Base-by-base conservation (phyloP, 2,113 vertebrate species). In the Apodemus sylvaticus region DNA sequence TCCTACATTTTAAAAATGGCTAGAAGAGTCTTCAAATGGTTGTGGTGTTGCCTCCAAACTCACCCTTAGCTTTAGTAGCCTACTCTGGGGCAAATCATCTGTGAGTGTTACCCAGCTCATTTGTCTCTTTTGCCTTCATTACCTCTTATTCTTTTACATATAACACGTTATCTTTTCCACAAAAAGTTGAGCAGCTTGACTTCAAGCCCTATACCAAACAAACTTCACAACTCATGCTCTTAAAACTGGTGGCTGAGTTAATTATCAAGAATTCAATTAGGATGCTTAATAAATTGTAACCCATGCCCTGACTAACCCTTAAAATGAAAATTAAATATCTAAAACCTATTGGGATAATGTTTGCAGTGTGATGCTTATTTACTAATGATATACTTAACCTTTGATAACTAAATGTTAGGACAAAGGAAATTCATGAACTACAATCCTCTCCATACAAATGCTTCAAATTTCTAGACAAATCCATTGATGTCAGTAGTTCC, bases 321-420 rank as follows among this genome's bases (percentile, higher is more conserved):
- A 64, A 83, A 89, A 76, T 92, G 39, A 74, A 93, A 89, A n/a
- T 81, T 93, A 64, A 74, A 39, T 91, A 64, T 81, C 88, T 89
- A 89, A 88, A 96, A 71, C 68, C n/a, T 68, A 19, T 62, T 92
- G 73, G 16, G 74, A 91, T 53, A 91, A 48, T 95, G 31, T 53
- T 39, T 55, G n/a, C 9, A 70, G 11, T 87, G 64, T 55, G 62
- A 60, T 22, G 7, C 70, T 26, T 95, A 31, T 91, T 93, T 94
- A 79, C 90, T 93, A 92, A 86, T 22, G 73, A 17, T 73, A 22
- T 92, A 51, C 77, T 78, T 91, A 48, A 95, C 36, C 53, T 70
- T 88, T 89, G 20, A n/a, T 14, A 82, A 31, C 19, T 48, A 70
- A 82, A 86, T 94, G 83, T 13, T 24, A 39, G 51, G 4, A 91